phyloP scores from a whole-genome alignment of 2,113 vertebrate species.

The Nothocercus nigrocapillus region DNA sequence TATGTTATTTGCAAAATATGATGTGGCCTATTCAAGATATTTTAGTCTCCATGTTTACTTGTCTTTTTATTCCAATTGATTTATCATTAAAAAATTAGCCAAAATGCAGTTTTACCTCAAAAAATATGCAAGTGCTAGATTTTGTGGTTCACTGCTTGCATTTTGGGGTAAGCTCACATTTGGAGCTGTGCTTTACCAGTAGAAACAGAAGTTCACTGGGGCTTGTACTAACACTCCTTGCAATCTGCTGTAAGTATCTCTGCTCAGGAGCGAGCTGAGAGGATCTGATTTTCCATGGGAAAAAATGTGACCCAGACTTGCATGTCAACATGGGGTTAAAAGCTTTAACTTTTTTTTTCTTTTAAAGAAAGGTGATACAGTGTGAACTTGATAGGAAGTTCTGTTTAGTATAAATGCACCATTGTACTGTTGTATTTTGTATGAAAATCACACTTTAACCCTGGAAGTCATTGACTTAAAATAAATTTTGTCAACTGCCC shows the following conservation, averaged over 20 bases:
- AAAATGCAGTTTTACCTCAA: neutral
- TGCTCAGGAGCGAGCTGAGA: neutral
- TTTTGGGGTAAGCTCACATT: neutral
- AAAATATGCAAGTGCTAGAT: neutral
- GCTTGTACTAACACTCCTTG: neutral
- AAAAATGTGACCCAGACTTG: neutral
- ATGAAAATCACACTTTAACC: neutral
- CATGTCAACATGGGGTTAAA: neutral
- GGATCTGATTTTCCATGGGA: neutral
- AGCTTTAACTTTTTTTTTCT: neutral
- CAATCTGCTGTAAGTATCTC: neutral
- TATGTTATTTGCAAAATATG: neutral
- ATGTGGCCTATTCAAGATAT: neutral
- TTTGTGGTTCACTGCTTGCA: neutral
- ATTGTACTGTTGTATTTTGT: neutral
- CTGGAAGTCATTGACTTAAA: conserved; percentile 14
- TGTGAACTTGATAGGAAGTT: neutral
- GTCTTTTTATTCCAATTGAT: neutral
- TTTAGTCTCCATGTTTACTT: neutral
- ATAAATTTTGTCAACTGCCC: conserved; percentile 12
- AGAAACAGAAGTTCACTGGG: neutral
- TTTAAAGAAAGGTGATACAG: neutral
- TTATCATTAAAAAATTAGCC: neutral
- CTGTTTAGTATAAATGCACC: neutral
- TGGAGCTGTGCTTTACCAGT: neutral